Base-by-base conservation (phyloP, 2,797 vertebrate species). In the Tarsius wallacei region DNA sequence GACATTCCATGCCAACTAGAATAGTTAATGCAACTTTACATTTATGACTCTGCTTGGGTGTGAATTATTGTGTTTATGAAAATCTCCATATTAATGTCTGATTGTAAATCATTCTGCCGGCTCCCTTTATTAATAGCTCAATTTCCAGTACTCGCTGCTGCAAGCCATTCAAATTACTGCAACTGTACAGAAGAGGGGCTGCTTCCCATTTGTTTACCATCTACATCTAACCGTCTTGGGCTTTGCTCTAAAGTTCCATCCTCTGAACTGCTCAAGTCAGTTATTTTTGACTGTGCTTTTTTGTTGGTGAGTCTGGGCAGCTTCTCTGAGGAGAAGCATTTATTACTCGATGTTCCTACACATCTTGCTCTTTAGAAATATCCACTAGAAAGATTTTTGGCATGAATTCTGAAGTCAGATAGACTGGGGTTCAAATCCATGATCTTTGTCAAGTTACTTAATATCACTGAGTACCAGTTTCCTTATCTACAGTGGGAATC, bases 41-140 rank as follows among this genome's bases (percentile, higher is more conserved):
- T 97, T 93, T 98, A 31, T 83, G 28, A 95, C 14, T 93, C 95
- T 96, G 95, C 97, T 97, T 96, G 53, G 97, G 97, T 93, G 97
- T 98, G 97, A 98, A 98, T 92, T 70, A 90, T 94, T 71, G 28
- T 87, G 95, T 97, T 96, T 97, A 98, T 42, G 31, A 96, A 93
- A 70, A 97, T 93, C 17, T 94, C 94, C 61, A 96, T 97, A 92
- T 77, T 98, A 51, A 78, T 11, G 94, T 42, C 93, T 2, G 96
- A 81, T 94, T 94, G 97, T 98, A 98, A 97, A 98, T 98, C 98
- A 98, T 78, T 96, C 98, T 31, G 1, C 91, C 0, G 87, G 70
- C 96, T 97, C 87, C 93, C 95, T n/a, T 86, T 63, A 61, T 97
- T 63, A 71, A 51, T 59, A 95, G 83, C 98, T 97, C 93, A 96